Base-by-base conservation (phyloP, 2,797 vertebrate species). In the Chelon labrosus region DNA sequence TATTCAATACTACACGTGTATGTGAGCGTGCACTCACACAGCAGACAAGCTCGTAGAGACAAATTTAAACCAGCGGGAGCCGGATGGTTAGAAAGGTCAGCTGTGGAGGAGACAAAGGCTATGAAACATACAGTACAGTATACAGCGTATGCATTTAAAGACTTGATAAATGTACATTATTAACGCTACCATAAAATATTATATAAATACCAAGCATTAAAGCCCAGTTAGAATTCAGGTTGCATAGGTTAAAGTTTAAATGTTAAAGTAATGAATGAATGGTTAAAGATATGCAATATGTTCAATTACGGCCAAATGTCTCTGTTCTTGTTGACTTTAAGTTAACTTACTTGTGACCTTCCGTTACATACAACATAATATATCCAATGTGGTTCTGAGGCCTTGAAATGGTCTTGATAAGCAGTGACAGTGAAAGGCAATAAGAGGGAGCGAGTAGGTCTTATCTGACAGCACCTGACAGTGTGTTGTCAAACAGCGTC, bases 391-490 rank as follows among this genome's bases (percentile, higher is more conserved):
- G 5, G 7, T 35, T 50, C 13, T 41, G 1, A 16, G 39, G 65
- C 59, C 51, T 56, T 70, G 20, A 70, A 54, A 27, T 17, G 7
- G 7, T 51, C 50, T 39, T 65, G 49, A 66, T 44, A 35, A 47
- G 52, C 4, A 4, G 20, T 2, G 60, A 69, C 52, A 56, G 41
- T 55, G 11, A 68, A 25, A 68, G 52, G 61, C 16, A 65, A 12
- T 31, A 10, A 65, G 25, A 50, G 16, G 2, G 19, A 8, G 42
- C 64, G 52, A 65, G 63, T 1, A 9, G 16, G 38, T 74, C 78
- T 83, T 13, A 76, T 82, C 79, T 75, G 79, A 85, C 85, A 82
- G 53, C 65, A 46, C 19, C 74, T 83, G 82, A 73, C 86, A 79
- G 73, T 16, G 60, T 22, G 41, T 27, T 75, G 70, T 85, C 82